Percentiles rank a stretch among this genome's conserved stretches.
Conservation (phyloP, 1,140 invertebrate species). For the Drosophila bipectinata region DNA sequence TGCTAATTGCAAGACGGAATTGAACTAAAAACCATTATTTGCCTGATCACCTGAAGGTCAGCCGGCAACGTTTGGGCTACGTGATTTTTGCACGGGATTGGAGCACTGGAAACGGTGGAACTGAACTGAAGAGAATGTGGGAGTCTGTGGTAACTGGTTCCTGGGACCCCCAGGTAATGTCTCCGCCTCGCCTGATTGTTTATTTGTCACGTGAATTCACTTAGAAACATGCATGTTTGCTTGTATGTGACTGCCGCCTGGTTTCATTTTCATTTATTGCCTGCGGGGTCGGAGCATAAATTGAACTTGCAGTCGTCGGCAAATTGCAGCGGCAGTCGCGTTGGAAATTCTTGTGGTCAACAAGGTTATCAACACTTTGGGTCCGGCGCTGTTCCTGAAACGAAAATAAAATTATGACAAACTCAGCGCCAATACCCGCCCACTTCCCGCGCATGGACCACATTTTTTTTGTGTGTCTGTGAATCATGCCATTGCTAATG, state of each 20-base stretch:
- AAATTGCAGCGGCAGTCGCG: conserved; percentile 52
- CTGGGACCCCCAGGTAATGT: conserved; percentile 16
- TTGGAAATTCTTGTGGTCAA: conserved; percentile 76
- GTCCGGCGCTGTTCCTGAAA: conserved; percentile 41
- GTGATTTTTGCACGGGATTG: conserved; percentile 49
- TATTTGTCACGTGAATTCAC: conserved; percentile 20
- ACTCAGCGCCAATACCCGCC: conserved; percentile 9
- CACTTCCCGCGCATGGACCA: conserved; percentile 1
- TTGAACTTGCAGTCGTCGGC: conserved; percentile 35
- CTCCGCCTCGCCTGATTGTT: conserved; percentile 28
- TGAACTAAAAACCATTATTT: conserved; percentile 64
- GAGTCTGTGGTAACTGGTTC: conserved; percentile 17
- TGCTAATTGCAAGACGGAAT: conserved; percentile 67
- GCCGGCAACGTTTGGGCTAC: conserved; percentile 18
- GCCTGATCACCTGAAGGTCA: conserved; percentile 59
- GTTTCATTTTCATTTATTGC: conserved; percentile 63
- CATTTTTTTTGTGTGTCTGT: conserved; percentile 36
- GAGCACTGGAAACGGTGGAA: conserved; percentile 23
- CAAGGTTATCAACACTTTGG: conserved; percentile 72
- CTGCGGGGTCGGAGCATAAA: conserved; percentile 51
- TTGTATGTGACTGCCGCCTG: neutral
- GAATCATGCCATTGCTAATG: conserved; percentile 76
- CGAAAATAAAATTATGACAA: conserved; percentile 76
- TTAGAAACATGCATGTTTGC: conserved; percentile 28
- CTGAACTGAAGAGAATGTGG: conserved; percentile 6